These are phyloP conservation scores for Ectropis crepuscularia DNA, from an alignment of 2,888 invertebrate species.

Conservation along the genomic window DNA sequence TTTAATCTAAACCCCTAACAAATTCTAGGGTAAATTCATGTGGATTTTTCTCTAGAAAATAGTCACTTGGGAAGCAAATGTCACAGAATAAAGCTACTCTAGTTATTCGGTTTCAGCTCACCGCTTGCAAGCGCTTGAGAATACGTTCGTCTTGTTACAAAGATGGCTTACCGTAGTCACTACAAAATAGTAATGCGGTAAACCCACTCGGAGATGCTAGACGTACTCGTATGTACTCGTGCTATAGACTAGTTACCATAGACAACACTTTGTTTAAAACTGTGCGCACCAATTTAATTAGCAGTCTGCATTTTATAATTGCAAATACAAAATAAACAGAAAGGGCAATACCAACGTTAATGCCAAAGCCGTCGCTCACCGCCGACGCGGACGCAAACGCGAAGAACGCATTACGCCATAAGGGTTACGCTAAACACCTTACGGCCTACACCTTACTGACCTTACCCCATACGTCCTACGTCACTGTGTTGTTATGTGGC, in stretches of 20 bases:
- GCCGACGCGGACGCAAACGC: too few species aligned
- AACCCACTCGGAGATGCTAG: constrained; percentile 43
- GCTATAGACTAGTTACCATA: not conserved
- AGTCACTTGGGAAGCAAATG: not conserved
- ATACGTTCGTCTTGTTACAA: not conserved
- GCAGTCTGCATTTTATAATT: too few species aligned
- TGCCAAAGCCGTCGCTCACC: too few species aligned
- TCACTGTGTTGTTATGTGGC: too few species aligned
- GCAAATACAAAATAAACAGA: too few species aligned
- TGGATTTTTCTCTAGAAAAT: not conserved
- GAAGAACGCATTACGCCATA: too few species aligned
- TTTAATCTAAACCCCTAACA: not conserved
- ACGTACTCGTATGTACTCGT: constrained; percentile 42
- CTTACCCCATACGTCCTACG: too few species aligned
- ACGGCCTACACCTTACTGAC: too few species aligned
- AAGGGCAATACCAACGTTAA: too few species aligned
- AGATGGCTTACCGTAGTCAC: constrained; percentile 20
- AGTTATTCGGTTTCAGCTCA: not conserved
- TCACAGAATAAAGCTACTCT: constrained; percentile 3
- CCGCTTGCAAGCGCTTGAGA: not conserved
- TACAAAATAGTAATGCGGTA: constrained; percentile 39
- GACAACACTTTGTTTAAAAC: too few species aligned
- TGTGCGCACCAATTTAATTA: too few species aligned
- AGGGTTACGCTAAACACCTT: too few species aligned
- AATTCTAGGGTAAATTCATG: not conserved